Conservation (phyloP, 2,888 invertebrate species). For the Lepidochitona cinerea region DNA sequence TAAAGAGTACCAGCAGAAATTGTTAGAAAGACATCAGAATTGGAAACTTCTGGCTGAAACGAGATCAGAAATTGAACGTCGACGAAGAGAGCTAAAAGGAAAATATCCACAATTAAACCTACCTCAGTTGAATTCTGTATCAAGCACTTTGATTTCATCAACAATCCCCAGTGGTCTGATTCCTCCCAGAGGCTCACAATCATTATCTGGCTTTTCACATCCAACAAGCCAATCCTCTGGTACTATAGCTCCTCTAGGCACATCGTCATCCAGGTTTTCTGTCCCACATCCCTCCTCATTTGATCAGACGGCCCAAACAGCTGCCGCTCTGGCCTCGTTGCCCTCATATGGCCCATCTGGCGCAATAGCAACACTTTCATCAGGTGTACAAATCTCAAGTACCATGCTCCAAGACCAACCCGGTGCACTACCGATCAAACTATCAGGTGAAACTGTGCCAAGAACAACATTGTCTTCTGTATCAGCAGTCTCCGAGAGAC, state of each 20-base stretch:
- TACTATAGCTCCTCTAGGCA: background rate
- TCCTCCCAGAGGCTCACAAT: too few relatives aligned
- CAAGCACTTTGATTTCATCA: background rate
- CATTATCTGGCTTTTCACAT: too few relatives aligned
- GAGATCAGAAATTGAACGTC: conserved; percentile 48
- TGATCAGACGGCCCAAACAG: background rate
- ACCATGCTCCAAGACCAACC: background rate
- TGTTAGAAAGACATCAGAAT: conserved; percentile 50
- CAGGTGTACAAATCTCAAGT: background rate
- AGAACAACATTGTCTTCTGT: too few relatives aligned
- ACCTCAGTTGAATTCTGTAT: background rate
- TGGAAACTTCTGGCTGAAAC: conserved; percentile 47
- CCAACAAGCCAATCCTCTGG: background rate
- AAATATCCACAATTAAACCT: background rate
- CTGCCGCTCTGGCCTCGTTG: background rate
- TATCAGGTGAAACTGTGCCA: too few relatives aligned
- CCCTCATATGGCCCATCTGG: background rate
- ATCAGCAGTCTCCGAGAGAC: too few relatives aligned
- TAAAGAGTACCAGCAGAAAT: conserved; percentile 50
- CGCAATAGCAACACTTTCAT: background rate
- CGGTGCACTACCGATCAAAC: background rate
- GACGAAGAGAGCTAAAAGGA: conserved; percentile 36
- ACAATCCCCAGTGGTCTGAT: background rate
- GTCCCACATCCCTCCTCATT: background rate
- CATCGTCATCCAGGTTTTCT: background rate